Conservation (phyloP, 2,888 invertebrate genomes). For the Archips xylosteana region DNA sequence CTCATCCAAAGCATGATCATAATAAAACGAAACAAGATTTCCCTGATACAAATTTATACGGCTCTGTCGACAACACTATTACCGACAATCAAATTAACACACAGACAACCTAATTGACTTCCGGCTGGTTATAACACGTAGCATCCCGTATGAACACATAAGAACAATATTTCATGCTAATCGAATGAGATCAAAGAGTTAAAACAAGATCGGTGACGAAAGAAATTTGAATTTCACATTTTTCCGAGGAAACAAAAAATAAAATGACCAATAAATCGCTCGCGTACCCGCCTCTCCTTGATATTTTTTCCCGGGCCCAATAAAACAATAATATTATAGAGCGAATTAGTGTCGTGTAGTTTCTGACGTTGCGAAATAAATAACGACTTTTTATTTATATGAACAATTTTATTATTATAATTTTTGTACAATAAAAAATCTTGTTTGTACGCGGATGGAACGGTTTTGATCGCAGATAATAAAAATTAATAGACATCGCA, state of each 20-base stretch:
- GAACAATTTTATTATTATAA: constrained; percentile 70
- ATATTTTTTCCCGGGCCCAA: constrained; percentile 69
- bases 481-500: too few species aligned
- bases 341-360: constrained; percentile 64
- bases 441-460: constrained; percentile 53
- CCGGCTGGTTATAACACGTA: constrained; percentile 6
- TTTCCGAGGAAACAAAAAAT: constrained; percentile 75
- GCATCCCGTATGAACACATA: constrained; percentile 22
- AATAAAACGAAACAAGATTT: constrained; percentile 13
- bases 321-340: constrained; percentile 82
- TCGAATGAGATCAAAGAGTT: constrained; percentile 40
- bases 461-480: constrained; percentile 55
- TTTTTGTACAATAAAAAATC: constrained; percentile 76
- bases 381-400: constrained; percentile 68
- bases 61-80: constrained; percentile 11
- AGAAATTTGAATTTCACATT: constrained; percentile 55
- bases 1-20: background rate
- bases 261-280: constrained; percentile 74
- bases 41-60: constrained; percentile 9
- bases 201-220: constrained; percentile 52
- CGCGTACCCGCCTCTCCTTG: constrained; percentile 67
- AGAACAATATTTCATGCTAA: constrained; percentile 36
- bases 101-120: constrained; percentile 30
- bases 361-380: constrained; percentile 68
- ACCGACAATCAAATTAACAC: constrained; percentile 29